Evolutionary conservation across 2,113 vertebrate species (phyloP).

Genomic region (Heloderma charlesbogerti): DNA sequence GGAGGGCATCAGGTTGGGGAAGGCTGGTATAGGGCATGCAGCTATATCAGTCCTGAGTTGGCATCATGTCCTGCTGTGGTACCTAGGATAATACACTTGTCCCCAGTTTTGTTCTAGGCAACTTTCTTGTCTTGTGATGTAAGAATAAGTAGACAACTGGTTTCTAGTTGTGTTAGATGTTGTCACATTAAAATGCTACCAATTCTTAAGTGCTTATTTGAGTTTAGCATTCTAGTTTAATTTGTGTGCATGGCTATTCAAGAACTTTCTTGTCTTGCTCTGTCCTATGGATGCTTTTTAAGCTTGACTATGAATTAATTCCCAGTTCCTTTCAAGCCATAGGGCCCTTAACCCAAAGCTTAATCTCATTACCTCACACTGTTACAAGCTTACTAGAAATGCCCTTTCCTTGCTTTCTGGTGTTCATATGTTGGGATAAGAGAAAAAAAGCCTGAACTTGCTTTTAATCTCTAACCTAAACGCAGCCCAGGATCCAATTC

Average conservation of each 20-base stretch:
- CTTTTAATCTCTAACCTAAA: slow-evolving; percentile 63
- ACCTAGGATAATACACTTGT: background rate
- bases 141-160: background rate
- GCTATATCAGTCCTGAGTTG: accelerated
- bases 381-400: slow-evolving; percentile 30
- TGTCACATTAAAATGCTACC: background rate
- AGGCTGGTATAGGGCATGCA: accelerated
- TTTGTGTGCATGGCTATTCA: background rate
- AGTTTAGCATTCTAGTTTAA: background rate
- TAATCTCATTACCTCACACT: background rate
- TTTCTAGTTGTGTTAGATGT: background rate
- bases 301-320: slow-evolving; percentile 38
- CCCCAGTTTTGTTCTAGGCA: background rate
- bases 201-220: background rate
- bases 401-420: background rate
- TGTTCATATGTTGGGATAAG: slow-evolving; percentile 58
- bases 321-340: background rate
- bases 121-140: background rate
- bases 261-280: background rate
- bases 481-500: slow-evolving; percentile 66
- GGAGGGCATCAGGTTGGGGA: no score
- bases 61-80: background rate
- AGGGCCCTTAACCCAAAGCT: accelerated
- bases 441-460: slow-evolving; percentile 25
- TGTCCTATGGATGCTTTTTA: background rate